phyloP scores from a whole-genome alignment of 35 echinoderm and acorn worm genomes.

The Hemicentrotus pulcherrimus region DNA sequence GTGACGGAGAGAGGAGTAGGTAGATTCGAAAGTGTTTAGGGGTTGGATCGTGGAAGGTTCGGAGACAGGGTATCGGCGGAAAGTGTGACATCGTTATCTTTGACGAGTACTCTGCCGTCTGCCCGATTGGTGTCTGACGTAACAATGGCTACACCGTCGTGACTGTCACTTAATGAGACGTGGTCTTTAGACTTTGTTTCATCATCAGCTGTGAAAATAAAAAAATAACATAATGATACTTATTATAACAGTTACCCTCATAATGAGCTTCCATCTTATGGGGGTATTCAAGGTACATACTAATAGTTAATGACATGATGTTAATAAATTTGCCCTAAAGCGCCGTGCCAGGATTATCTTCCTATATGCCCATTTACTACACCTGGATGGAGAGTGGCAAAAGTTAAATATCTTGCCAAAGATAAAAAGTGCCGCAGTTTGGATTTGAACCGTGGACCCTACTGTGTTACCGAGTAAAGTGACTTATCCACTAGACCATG shows the following conservation, averaged over 20 bases:
- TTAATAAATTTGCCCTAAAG: too few species aligned
- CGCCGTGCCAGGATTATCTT: too few species aligned
- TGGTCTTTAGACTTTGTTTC: background rate
- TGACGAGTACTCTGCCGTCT: background rate
- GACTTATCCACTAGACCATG: too few species aligned
- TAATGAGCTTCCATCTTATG: too few species aligned
- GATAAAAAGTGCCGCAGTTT: too few species aligned
- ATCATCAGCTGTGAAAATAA: background rate
- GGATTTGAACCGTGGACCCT: too few species aligned
- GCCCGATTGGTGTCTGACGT: background rate
- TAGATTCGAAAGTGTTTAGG: background rate
- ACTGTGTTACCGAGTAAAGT: too few species aligned
- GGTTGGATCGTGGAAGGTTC: background rate
- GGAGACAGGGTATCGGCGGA: slow-evolving; percentile 13
- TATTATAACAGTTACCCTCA: too few species aligned
- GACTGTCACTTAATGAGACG: background rate
- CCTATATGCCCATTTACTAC: too few species aligned
- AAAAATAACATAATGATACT: background rate
- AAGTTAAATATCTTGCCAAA: too few species aligned
- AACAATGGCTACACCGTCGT: background rate
- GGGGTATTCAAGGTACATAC: background rate
- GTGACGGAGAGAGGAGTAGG: background rate
- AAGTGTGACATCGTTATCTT: background rate
- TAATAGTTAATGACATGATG: too few species aligned
- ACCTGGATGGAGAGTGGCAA: too few species aligned